phyloP scores from a whole-genome alignment of 2,888 invertebrate species.

The Drosophila nigricruria region DNA sequence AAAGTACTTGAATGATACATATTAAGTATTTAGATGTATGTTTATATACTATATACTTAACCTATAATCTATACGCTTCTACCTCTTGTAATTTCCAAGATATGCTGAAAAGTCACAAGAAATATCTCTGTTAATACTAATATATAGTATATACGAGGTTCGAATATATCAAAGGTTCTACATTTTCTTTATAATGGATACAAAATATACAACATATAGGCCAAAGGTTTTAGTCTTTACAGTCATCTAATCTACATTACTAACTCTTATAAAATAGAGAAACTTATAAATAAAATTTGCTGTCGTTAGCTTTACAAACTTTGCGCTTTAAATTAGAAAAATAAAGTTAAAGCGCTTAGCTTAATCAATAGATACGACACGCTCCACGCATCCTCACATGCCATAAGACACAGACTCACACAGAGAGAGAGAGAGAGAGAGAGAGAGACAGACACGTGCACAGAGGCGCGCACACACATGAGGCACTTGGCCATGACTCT shows the following conservation, averaged over 20 bases:
- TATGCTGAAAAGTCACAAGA: too few species aligned
- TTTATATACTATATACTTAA: too few species aligned
- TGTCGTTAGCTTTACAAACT: conserved; percentile 19
- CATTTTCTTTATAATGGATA: too few species aligned
- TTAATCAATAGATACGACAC: conserved; percentile 63
- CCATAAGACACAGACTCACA: conserved; percentile 14
- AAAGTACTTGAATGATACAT: neutral
- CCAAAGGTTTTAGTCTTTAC: too few species aligned
- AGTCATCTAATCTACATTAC: too few species aligned
- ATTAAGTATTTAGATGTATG: too few species aligned
- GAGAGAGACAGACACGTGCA: conserved; percentile 11
- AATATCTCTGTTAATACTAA: too few species aligned
- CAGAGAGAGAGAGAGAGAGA: conserved; percentile 1
- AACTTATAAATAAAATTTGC: neutral
- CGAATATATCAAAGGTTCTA: too few species aligned
- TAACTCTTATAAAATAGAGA: neutral
- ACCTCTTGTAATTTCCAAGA: too few species aligned
- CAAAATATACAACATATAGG: too few species aligned
- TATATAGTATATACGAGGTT: too few species aligned
- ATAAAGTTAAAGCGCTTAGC: conserved; percentile 39
- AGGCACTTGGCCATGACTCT: conserved; percentile 50
- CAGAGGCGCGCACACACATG: conserved; percentile 22
- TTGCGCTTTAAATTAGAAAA: conserved; percentile 45
- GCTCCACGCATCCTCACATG: conserved; percentile 30
- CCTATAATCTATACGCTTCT: too few species aligned